Conservation (phyloP, 2,113 vertebrate genomes). For the Tretioscincus oriximinensis region DNA sequence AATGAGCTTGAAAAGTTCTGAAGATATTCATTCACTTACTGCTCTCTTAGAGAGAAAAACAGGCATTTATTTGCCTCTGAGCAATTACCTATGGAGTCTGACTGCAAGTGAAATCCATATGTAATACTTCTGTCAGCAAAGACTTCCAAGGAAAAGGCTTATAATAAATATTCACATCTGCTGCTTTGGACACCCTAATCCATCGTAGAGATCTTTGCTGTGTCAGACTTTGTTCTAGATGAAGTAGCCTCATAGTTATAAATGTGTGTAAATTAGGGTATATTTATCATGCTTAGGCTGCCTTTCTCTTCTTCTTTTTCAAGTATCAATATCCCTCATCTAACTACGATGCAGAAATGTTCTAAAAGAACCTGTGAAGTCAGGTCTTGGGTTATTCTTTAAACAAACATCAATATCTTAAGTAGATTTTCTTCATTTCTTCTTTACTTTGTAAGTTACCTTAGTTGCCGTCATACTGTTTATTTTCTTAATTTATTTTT, state of each 20-base stretch:
- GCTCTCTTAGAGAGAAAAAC: conserved; percentile 8
- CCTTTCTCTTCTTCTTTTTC: conserved; percentile 36
- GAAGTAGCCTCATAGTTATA: conserved; percentile 67
- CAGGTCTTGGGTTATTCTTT: background rate
- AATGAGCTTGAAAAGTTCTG: conserved; percentile 41
- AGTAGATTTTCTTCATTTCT: background rate
- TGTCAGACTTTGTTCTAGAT: conserved; percentile 78
- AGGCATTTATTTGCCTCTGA: conserved; percentile 58
- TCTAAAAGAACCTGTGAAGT: conserved; percentile 26
- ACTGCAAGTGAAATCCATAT: conserved; percentile 61
- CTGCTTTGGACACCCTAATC: conserved; percentile 77
- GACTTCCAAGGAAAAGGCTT: conserved; percentile 60
- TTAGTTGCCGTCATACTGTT: background rate
- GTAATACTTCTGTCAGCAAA: conserved; percentile 73
- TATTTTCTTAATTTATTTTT: background rate
- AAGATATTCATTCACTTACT: conserved; percentile 43
- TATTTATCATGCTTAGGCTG: conserved; percentile 75
- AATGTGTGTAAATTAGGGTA: conserved; percentile 69
- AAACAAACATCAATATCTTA: background rate
- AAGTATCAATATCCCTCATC: conserved; percentile 30
- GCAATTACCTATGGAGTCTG: conserved; percentile 48
- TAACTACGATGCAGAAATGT: conserved; percentile 43
- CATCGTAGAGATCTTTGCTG: conserved; percentile 76
- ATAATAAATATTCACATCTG: conserved; percentile 81
- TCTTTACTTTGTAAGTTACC: background rate